Percentiles rank a stretch among this genome's conserved stretches.
These are phyloP conservation scores for Paramormyrops kingsleyae DNA, from an alignment of 2,113 vertebrate genomes.

Conservation along the genomic window DNA sequence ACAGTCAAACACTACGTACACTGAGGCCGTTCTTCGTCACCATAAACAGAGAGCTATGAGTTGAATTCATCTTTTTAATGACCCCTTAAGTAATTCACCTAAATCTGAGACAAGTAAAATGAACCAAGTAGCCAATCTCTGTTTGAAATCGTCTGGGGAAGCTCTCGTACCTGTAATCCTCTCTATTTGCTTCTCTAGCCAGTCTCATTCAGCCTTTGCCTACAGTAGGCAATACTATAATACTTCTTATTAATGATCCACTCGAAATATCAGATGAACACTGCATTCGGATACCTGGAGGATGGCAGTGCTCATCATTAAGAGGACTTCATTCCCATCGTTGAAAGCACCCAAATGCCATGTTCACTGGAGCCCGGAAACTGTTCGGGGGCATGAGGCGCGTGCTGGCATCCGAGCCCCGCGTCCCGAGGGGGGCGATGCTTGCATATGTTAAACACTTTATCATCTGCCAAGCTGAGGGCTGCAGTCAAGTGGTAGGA, in stretches of 20 bases:
- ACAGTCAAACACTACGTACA: neutral
- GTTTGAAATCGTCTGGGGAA: neutral
- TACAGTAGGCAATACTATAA: neutral
- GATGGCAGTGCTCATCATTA: neutral
- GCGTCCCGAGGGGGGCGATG: neutral
- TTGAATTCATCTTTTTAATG: neutral
- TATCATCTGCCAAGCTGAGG: neutral
- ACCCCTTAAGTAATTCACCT: neutral
- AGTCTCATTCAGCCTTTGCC: neutral
- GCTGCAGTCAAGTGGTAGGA: neutral
- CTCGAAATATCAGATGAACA: neutral
- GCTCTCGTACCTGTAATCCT: neutral
- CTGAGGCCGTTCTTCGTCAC: neutral
- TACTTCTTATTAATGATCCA: neutral
- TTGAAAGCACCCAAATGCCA: neutral
- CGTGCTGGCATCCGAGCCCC: neutral
- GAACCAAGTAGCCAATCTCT: neutral
- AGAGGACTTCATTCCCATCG: neutral
- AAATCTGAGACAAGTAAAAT: neutral
- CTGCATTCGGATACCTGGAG: neutral
- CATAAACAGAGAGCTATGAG: neutral
- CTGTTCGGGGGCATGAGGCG: neutral
- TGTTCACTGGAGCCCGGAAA: neutral
- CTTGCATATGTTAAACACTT: constrained; percentile 6
- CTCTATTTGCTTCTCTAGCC: neutral